phyloP scores from a whole-genome alignment of 2,888 invertebrate species.

The Siphlonurus alternatus region DNA sequence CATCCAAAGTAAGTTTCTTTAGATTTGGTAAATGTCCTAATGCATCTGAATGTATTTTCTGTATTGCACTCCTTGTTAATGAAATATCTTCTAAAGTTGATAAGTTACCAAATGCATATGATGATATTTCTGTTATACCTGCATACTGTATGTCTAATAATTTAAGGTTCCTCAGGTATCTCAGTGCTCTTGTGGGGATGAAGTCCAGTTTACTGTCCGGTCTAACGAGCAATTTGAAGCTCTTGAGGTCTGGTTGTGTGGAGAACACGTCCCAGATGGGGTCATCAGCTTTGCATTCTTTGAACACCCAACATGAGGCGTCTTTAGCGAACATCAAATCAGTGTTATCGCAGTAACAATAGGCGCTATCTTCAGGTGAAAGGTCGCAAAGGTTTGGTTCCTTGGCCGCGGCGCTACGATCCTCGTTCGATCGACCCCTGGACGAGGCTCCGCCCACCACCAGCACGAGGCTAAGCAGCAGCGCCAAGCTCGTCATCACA shows the following conservation, averaged over 20 bases:
- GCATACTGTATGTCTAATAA: conserved; percentile 14
- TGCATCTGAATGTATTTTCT: conserved; percentile 13
- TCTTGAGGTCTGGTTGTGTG: conserved; percentile 7
- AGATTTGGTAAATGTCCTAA: conserved; percentile 17
- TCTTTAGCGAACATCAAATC: conserved; percentile 9
- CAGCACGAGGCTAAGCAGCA: background rate
- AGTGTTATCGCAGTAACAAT: conserved; percentile 3
- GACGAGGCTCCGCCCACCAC: background rate
- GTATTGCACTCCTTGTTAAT: conserved; percentile 17
- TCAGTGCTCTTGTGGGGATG: conserved; percentile 1
- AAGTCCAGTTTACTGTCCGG: conserved; percentile 7
- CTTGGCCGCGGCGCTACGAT: background rate
- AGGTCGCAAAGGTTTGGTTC: background rate
- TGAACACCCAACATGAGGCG: conserved; percentile 15
- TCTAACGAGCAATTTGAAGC: conserved; percentile 5
- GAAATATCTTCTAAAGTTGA: conserved; percentile 16
- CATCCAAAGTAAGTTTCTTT: conserved; percentile 16
- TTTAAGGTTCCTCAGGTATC: conserved; percentile 4
- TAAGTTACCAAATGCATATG: conserved; percentile 18
- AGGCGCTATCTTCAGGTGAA: background rate
- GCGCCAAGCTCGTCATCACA: no score
- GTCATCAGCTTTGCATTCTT: conserved; percentile 7
- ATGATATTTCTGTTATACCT: conserved; percentile 14
- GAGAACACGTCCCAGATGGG: conserved; percentile 11
- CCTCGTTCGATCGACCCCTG: background rate